Base-by-base conservation (phyloP, 2,113 vertebrate genomes). In the Desmodus rotundus region DNA sequence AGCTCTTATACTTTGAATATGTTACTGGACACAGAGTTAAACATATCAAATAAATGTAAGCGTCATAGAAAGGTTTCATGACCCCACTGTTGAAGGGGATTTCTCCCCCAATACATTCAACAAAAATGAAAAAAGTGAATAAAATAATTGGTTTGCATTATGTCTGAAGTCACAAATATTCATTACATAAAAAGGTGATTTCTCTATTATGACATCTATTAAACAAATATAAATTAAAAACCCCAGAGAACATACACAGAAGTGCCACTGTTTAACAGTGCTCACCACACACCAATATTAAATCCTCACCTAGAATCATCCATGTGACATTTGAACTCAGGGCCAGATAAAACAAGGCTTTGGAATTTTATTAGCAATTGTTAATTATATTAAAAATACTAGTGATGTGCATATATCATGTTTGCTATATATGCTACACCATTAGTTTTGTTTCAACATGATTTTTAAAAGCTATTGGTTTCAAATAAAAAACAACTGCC, bases 391-490 rank as follows among this genome's bases (percentile, higher is more conserved):
- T 58, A 70, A 74, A 76, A 54, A 84, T 50, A 87, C 16, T 58
- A 58, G 19, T 47, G 19, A 73, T 68, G 1, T 10, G 45, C 45
- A 63, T n/a, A 72, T 68, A 33, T 6, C 54, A 88, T 41, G 28
- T 38, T 26, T 58, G 22, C 9, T 87, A 24, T 73, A 45, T 43
- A 61, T 50, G 36, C 36, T 45, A 54, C 1, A 73, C 13, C 9
- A 2, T 17, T 43, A 73, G 16, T 73, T 56, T 38, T 38, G 24
- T 85, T 94, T 90, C 56, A 91, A 10, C 24, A 91, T 65, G 19
- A 87, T 91, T 95, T 93, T 78, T 92, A 82, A 89, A 87, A 56
- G 10, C 5, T 90, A 10, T 63, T 58, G 24, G 24, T 96, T 84
- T 94, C 36, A 83, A 83, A 45, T 52, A 87, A 72, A 73, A 54